Evolutionary conservation across 2,797 vertebrate species (phyloP), one percentile per base, ranked within the genome.

Genomic region (Vireo griseus): DNA sequence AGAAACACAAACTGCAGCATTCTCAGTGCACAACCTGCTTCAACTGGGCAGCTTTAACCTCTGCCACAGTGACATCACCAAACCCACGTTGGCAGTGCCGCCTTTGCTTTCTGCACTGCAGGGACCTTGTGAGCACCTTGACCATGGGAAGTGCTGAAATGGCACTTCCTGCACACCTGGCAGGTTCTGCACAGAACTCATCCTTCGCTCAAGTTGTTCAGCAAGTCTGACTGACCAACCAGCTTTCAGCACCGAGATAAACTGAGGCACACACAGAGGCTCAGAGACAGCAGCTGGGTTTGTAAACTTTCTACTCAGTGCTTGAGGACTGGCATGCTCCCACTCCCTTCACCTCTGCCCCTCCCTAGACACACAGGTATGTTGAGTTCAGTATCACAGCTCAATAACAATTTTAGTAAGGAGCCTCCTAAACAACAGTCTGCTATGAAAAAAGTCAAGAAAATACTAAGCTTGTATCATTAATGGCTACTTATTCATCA

Each of bases 401-500:
- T 35, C 50, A 44, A 0, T 10, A 48, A 61, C 26, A n/a, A n/a
- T 13, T 39, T n/a, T 11, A 44, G 28, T 11, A 59, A 47, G n/a
- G 22, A 75, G 55, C 3, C 7, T 51, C 61, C 40, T 28, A 88
- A 78, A 78, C 31, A 81, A 52, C 0, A 68, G 25, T 25, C 51
- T 79, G 52, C 48, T 4, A 86, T 0, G 7, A 74, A 57, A 74
- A 84, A 66, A 15, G 4, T 6, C 19, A 65, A 72, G 42, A 35
- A 79, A 95, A 92, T 55, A 54, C 15, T 57, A 73, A 82, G 45
- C 31, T 79, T 1, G 0, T 62, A 85, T 54, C 31, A 51, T 55
- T 88, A 83, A 84, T 12, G 40, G 54, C 71, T 86, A 66, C 66
- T 88, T 73, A 88, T 40, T 61, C 39, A 63, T 47, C 71, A 73